phyloP scores from a whole-genome alignment of 1,140 invertebrate species.

The Kradibia gibbosae region DNA sequence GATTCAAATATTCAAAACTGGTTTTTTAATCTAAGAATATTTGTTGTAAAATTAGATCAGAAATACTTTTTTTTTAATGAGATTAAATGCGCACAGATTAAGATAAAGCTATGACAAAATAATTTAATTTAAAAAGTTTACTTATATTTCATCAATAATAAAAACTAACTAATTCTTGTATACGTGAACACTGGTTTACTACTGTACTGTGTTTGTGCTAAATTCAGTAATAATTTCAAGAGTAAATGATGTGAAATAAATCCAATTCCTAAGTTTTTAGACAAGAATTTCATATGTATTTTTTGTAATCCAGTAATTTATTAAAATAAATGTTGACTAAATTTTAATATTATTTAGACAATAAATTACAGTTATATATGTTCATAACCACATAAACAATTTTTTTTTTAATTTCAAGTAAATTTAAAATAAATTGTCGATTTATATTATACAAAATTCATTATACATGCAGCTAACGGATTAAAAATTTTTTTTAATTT shows the following conservation, averaged over 20 bases:
- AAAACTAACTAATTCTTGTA: slow-evolving; percentile 50
- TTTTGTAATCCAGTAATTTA: slow-evolving; percentile 48
- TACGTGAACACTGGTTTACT: slow-evolving; percentile 77
- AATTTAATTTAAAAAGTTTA: too few relatives aligned
- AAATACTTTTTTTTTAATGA: too few relatives aligned
- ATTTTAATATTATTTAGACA: neutral
- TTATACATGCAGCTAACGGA: neutral
- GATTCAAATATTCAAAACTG: too few relatives aligned
- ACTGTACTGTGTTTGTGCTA: slow-evolving; percentile 77
- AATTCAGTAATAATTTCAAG: slow-evolving; percentile 71
- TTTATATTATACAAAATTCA: slow-evolving; percentile 23
- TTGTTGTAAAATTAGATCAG: too few relatives aligned
- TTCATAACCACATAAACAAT: slow-evolving; percentile 5
- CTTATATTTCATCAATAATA: neutral
- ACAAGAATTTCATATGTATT: slow-evolving; percentile 52
- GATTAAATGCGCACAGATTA: too few relatives aligned
- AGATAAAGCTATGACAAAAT: too few relatives aligned
- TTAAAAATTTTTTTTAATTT: slow-evolving; percentile 1
- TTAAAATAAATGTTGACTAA: slow-evolving; percentile 6
- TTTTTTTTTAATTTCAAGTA: neutral
- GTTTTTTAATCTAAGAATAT: too few relatives aligned
- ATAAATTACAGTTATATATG: neutral
- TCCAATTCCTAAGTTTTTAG: slow-evolving; percentile 48
- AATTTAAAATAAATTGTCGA: neutral
- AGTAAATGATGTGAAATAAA: slow-evolving; percentile 68